Evolutionary conservation across 2,888 invertebrate genomes (phyloP).

Genomic region (Micoletzkya japonica): DNA sequence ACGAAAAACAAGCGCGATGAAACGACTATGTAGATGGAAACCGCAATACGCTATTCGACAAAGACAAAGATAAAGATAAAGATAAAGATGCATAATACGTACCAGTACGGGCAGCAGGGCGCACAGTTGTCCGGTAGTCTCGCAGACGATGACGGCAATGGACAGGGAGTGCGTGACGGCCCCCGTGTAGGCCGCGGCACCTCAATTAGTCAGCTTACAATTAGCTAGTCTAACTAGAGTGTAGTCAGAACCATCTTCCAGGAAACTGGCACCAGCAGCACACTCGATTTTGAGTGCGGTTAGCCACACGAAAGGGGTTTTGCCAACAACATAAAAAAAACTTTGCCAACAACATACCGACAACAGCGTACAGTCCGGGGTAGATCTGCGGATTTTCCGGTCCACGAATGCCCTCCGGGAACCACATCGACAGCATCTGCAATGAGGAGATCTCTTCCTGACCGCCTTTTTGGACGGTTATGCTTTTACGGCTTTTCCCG

Average conservation of each 20-base stretch:
- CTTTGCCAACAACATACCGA: slow-evolving; percentile 71
- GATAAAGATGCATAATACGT: neutral
- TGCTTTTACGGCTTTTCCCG: too few relatives aligned
- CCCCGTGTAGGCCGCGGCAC: slow-evolving; percentile 83
- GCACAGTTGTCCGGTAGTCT: slow-evolving; percentile 97
- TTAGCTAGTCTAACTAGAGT: neutral
- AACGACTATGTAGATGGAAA: neutral
- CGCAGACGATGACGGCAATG: slow-evolving; percentile 94
- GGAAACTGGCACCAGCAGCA: neutral
- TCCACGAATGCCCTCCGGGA: slow-evolving; percentile 82
- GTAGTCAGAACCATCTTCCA: neutral
- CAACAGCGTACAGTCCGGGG: slow-evolving; percentile 91
- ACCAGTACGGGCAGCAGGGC: slow-evolving; percentile 93
- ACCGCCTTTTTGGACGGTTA: too few relatives aligned
- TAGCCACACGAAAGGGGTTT: neutral
- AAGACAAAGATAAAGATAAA: neutral
- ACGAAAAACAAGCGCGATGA: neutral
- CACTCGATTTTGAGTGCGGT: neutral
- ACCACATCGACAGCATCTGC: slow-evolving; percentile 83
- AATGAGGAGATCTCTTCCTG: too few relatives aligned
- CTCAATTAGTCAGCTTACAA: slow-evolving; percentile 63
- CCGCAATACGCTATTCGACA: neutral
- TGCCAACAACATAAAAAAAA: neutral
- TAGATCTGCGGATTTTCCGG: slow-evolving; percentile 82
- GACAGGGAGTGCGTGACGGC: slow-evolving; percentile 96